Evolutionary conservation across 2,113 vertebrate genomes (phyloP).

Genomic region (Erythrocercus mccallii): DNA sequence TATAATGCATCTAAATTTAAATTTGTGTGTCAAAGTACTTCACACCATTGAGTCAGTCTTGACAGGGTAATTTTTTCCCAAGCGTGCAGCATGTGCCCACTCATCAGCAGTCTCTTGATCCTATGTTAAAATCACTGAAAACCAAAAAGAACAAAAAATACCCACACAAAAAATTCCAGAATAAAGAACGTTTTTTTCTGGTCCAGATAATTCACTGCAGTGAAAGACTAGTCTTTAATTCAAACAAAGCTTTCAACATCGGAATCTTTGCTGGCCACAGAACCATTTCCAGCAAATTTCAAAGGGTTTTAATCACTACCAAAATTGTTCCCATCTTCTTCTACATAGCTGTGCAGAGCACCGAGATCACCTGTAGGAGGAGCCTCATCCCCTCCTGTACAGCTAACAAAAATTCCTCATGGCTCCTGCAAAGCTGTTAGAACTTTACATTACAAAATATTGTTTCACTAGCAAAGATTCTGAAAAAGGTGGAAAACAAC

Average conservation of each 20-base stretch:
- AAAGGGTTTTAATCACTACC: neutral
- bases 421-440: neutral
- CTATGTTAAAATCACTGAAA: neutral
- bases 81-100: neutral
- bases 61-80: neutral
- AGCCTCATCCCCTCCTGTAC: neutral
- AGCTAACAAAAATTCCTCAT: neutral
- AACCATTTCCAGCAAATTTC: neutral
- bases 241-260: neutral
- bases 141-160: neutral
- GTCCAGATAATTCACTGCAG: neutral
- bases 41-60: neutral
- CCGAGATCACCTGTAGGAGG: neutral
- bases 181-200: neutral
- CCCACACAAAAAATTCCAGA: neutral
- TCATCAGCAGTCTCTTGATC: neutral
- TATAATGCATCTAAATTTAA: neutral
- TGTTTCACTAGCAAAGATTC: neutral
- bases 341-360: neutral
- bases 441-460: neutral
- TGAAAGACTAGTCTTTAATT: neutral
- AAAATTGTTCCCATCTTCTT: neutral
- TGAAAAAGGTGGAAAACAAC: neutral
- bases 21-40: neutral
- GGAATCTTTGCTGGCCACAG: neutral